phyloP scores from a whole-genome alignment of 2,113 vertebrate genomes.

The Cygnus atratus region DNA sequence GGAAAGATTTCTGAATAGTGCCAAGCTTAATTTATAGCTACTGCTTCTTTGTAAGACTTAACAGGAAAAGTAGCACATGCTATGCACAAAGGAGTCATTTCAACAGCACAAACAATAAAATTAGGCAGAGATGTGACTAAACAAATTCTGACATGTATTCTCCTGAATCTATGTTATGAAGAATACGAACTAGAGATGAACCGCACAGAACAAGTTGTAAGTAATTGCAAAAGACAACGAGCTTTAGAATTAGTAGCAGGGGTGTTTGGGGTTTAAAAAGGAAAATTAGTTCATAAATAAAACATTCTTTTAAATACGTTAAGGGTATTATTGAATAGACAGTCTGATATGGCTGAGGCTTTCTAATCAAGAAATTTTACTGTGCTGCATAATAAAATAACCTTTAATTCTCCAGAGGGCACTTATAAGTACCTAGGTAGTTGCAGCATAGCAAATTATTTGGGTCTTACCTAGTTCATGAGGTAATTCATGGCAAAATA shows the following conservation, averaged over 20 bases:
- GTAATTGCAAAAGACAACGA: neutral
- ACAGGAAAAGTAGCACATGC: neutral
- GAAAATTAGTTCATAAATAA: neutral
- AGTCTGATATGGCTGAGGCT: neutral
- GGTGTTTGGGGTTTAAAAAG: neutral
- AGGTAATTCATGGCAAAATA: slow-evolving; percentile 97
- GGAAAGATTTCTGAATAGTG: neutral
- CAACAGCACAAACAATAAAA: neutral
- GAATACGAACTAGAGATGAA: neutral
- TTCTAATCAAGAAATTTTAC: neutral
- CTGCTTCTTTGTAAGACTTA: neutral
- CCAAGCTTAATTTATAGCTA: neutral
- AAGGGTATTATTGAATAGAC: neutral
- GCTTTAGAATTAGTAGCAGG: neutral
- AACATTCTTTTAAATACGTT: neutral
- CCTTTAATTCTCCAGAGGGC: neutral
- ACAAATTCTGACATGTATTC: neutral
- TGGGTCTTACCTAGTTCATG: slow-evolving; percentile 90
- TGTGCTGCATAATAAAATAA: neutral
- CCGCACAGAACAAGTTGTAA: neutral
- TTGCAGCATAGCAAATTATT: neutral
- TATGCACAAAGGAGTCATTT: neutral
- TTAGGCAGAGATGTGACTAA: neutral
- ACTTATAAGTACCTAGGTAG: neutral
- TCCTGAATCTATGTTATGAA: neutral